A percentile compares a stretch with the other conserved stretches of the same genome.
Conservation (phyloP, 2,113 vertebrate genomes). For the Pelusios castaneus region DNA sequence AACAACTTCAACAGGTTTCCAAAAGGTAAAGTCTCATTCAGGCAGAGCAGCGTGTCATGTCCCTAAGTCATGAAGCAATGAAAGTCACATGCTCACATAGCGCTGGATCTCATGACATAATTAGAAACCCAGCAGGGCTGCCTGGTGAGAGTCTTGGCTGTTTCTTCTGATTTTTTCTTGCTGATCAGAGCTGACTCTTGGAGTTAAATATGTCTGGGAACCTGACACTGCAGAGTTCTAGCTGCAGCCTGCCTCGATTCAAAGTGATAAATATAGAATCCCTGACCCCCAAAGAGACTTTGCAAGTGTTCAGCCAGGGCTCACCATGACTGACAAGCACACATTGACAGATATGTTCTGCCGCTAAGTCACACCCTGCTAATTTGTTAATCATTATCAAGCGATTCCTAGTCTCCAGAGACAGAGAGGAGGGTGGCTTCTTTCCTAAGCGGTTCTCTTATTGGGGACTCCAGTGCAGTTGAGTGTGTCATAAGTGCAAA, state of each 20-base stretch:
- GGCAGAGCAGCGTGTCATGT: fast-evolving
- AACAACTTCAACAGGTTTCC: neutral
- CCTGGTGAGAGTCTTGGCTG: no score
- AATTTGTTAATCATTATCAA: conserved; percentile 53
- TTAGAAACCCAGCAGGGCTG: no score
- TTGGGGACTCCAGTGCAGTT: fast-evolving
- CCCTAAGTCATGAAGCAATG: fast-evolving
- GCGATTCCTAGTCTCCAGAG: neutral
- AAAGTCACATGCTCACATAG: neutral
- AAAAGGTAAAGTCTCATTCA: no score
- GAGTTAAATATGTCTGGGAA: neutral
- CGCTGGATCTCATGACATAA: neutral
- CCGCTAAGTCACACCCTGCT: neutral
- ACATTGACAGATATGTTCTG: conserved; percentile 31
- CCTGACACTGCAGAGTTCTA: neutral
- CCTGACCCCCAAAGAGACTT: neutral
- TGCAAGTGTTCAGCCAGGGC: neutral
- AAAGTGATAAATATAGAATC: conserved; percentile 67
- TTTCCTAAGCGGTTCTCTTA: neutral
- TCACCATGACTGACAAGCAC: conserved; percentile 68
- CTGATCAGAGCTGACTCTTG: neutral
- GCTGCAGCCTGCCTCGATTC: neutral
- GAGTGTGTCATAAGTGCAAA: neutral
- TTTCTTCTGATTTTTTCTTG: neutral
- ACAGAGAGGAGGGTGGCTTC: neutral